Conservation (phyloP, 2,113 vertebrate species). For the Zapornia atra region DNA sequence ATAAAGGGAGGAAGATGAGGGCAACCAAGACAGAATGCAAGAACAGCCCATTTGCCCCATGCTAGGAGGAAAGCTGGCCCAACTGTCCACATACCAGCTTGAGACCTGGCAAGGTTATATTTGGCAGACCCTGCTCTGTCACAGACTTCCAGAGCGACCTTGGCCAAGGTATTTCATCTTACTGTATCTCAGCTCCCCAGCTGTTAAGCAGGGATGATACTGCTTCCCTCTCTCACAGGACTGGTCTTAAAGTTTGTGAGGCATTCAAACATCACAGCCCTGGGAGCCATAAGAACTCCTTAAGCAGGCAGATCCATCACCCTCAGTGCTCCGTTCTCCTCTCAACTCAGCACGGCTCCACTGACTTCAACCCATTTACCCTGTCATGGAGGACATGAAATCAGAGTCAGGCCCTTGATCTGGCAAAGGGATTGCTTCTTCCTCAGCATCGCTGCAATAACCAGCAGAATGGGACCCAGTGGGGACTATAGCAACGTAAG, state of each 20-base stretch:
- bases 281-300: slow-evolving; percentile 47
- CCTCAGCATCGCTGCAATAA: not conserved
- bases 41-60: not conserved
- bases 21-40: not conserved
- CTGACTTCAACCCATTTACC: not conserved
- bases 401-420: not conserved
- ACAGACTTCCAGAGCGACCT: slow-evolving; percentile 30
- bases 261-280: slow-evolving; percentile 45
- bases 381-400: not conserved
- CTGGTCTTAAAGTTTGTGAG: slow-evolving; percentile 57
- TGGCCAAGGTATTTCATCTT: slow-evolving; percentile 44
- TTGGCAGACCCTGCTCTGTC: slow-evolving; percentile 7
- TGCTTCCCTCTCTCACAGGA: slow-evolving; percentile 28
- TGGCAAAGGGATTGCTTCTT: not conserved
- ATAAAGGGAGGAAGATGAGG: not conserved
- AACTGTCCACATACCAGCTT: not conserved
- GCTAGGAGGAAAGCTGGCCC: slow-evolving; percentile 1
- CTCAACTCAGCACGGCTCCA: not conserved
- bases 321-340: rapidly evolving
- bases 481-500: not conserved
- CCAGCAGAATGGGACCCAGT: not conserved
- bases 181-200: slow-evolving; percentile 36
- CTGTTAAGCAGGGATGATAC: slow-evolving; percentile 11
- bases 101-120: slow-evolving; percentile 5
- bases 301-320: slow-evolving; percentile 40